phyloP scores from a whole-genome alignment of 2,888 invertebrate species.

The Dorcus hopei region DNA sequence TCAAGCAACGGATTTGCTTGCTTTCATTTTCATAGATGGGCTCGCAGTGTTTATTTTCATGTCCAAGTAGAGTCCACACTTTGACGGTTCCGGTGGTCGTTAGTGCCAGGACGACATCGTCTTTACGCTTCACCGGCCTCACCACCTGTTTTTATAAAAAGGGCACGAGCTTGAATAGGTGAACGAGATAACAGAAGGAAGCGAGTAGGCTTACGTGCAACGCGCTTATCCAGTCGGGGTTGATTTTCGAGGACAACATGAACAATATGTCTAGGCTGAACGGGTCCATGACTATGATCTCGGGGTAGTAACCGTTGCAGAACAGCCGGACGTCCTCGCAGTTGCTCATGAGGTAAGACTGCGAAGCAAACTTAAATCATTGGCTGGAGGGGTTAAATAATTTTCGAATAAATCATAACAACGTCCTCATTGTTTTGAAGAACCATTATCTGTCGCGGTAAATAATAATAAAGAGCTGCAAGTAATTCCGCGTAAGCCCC shows the following conservation, averaged over 20 bases:
- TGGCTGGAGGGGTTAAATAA: too few species aligned
- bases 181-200: too few species aligned
- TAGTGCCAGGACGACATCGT: slow-evolving; percentile 92
- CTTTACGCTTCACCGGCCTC: slow-evolving; percentile 74
- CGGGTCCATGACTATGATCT: slow-evolving; percentile 95
- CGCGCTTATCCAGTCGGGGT: slow-evolving; percentile 98
- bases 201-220: slow-evolving; percentile 66
- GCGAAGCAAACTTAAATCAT: slow-evolving; percentile 25
- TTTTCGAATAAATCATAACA: too few species aligned
- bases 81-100: slow-evolving; percentile 96
- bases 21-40: slow-evolving; percentile 96
- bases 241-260: slow-evolving; percentile 89
- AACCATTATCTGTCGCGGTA: too few species aligned
- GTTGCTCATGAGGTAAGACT: slow-evolving; percentile 82
- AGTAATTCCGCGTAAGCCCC: too few species aligned
- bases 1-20: slow-evolving; percentile 91
- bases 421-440: too few species aligned
- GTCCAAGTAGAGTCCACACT: slow-evolving; percentile 91
- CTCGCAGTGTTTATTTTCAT: slow-evolving; percentile 82
- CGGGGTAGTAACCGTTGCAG: slow-evolving; percentile 97
- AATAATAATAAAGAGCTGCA: too few species aligned
- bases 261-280: slow-evolving; percentile 90
- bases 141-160: slow-evolving; percentile 52
- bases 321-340: slow-evolving; percentile 83
- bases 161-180: too few species aligned